These are phyloP conservation scores for Leucoptera coffeella DNA, from an alignment of 2,888 invertebrate genomes.

Conservation along the genomic window DNA sequence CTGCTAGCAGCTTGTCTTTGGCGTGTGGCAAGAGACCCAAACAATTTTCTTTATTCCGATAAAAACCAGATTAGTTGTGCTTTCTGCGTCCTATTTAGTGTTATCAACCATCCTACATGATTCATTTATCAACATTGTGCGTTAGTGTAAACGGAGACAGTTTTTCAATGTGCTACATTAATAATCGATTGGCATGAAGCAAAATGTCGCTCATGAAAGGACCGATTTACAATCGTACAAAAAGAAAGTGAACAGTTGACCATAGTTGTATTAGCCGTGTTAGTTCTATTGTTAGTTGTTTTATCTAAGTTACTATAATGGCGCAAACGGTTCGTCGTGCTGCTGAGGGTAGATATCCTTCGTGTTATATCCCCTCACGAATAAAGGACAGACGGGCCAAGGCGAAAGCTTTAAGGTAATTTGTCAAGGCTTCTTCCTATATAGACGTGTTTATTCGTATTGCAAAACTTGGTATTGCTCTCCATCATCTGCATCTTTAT, in stretches of 20 bases:
- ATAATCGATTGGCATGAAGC: conserved; percentile 14
- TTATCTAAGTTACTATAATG: conserved; percentile 38
- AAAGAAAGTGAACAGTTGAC: conserved; percentile 47
- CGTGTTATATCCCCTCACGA: conserved; percentile 67
- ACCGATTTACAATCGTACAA: conserved; percentile 42
- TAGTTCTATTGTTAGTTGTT: conserved; percentile 13
- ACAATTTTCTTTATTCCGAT: no score
- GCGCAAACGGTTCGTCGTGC: conserved; percentile 66
- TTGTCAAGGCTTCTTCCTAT: no score
- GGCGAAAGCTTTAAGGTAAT: conserved; percentile 52
- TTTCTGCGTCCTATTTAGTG: no score
- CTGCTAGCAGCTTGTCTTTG: no score
- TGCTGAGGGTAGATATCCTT: conserved; percentile 68
- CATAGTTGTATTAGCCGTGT: conserved; percentile 8
- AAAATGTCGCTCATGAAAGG: conserved; percentile 38
- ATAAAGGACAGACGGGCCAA: conserved; percentile 69
- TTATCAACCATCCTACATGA: no score
- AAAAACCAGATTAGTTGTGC: no score
- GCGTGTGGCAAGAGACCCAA: no score
- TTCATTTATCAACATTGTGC: no score
- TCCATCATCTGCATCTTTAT: no score
- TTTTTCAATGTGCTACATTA: not conserved
- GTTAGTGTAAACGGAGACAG: not conserved
- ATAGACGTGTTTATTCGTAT: no score
- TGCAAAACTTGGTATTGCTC: no score